A percentile compares a stretch with the other conserved stretches of the same genome.
phyloP scores from a whole-genome alignment of 1,140 invertebrate species.

The Psilanteris sp. region DNA sequence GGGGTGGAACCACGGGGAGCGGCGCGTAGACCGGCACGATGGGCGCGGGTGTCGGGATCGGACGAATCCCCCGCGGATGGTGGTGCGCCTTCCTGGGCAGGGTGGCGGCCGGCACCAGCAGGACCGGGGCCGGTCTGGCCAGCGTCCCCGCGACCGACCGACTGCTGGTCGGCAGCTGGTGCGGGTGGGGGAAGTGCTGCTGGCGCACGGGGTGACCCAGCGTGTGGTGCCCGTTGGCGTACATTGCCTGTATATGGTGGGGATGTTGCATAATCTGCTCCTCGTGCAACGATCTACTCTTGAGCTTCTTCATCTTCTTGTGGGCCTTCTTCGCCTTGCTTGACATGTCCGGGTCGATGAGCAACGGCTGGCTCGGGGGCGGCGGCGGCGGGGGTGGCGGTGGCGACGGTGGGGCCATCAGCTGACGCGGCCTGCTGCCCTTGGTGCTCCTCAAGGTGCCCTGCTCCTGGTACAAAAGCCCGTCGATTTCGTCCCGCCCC shows the following conservation, averaged over 20 bases:
- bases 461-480: conserved; percentile 86
- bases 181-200: conserved; percentile 78
- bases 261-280: conserved; percentile 70
- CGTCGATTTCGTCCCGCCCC: conserved; percentile 86
- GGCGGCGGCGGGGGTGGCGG: conserved; percentile 83
- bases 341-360: conserved; percentile 56
- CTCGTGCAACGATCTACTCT: conserved; percentile 69
- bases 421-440: conserved; percentile 88
- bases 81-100: conserved; percentile 80
- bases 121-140: conserved; percentile 80
- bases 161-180: conserved; percentile 77
- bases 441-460: conserved; percentile 86
- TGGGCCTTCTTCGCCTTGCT: conserved; percentile 75
- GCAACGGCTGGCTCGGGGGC: conserved; percentile 73
- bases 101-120: conserved; percentile 81
- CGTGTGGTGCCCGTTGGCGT: conserved; percentile 76
- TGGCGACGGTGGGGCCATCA: conserved; percentile 89
- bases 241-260: conserved; percentile 72
- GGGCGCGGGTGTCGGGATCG: conserved; percentile 75
- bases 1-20: conserved; percentile 80
- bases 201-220: conserved; percentile 77
- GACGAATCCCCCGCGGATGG: conserved; percentile 74
- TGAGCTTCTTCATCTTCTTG: conserved; percentile 79
- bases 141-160: conserved; percentile 77
- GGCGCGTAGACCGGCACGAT: conserved; percentile 78